Base-by-base conservation (phyloP, 2,113 vertebrate genomes). In the Formicarius rufipectus region DNA sequence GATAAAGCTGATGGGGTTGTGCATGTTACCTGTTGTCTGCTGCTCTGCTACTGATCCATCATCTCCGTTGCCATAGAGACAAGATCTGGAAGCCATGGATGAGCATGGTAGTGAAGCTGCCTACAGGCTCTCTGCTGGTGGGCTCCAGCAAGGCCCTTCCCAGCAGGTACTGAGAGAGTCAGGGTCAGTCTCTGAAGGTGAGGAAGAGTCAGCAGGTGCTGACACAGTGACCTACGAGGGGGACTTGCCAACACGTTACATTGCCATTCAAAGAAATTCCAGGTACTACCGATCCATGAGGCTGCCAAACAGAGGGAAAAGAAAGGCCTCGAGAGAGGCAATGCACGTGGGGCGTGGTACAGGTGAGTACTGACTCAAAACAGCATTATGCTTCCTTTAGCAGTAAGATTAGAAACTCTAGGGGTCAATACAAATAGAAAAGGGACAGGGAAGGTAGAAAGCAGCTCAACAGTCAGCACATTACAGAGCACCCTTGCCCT, bases 251-350 rank as follows among this genome's bases (percentile, higher is more conserved):
- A 50, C 18, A 21, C 6, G 2, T 10, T 40, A 80, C 82, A 95
- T 88, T 56, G 84, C 87, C 4, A 95, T 98, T 37, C 97, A 98
- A 69, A 98, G 98, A 66, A 98, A 98, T 84, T 98, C 98, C 66
- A 90, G 59, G 64, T 98, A 98, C 93, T 98, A 98, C 27, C 96
- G 72, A 10, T 94, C 98, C 15, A 31, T 98, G 90, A 97, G 96
- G 87, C 88, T 56, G 85, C 95, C 74, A 0, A 97, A 83, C 55
- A 97, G 72, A 94, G 79, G 24, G 53, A 96, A 89, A 50, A 93
- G 56, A 56, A 95, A 68, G 47, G 56, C 78, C 58, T 33, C 15
- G 0, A 89, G 92, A 11, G 92, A 96, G 18, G 16, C 86, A 10
- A 18, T 4, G 60, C 81, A 86, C 4, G 0, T 16, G 14, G 31